Base-by-base conservation (phyloP, 2,888 invertebrate species). In the Amblyjoppa proteus region DNA sequence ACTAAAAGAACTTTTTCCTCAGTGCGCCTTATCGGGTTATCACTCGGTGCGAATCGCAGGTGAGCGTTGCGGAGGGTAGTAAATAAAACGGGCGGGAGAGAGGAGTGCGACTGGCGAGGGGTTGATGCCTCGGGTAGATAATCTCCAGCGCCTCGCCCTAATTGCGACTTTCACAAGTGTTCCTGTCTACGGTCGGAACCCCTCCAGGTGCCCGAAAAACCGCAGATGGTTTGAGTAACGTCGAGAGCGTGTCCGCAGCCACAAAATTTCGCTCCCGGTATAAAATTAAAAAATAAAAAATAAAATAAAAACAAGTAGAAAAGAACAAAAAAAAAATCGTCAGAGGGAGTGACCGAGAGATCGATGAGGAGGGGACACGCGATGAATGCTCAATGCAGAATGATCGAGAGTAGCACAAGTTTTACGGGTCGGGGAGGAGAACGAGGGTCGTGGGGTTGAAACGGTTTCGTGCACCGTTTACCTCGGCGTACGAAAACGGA, bases 401-500 rank as follows among this genome's bases (percentile, higher is more conserved):
- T 25, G 25, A 61, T 28, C 11, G 53, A 20, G 56, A 74, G 6
- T 38, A 16, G 61, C 34, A 66, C 25, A 58, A 58, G 58, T 58
- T 58, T 28, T 25, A 25, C 25, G 25, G 56, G 25, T 7, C 3
- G 56, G 11, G 9, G 25, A 9, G 9, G 25, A 9, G 11, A 58
- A 58, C 25, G 58, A 58, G 28, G 11, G 58, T 28, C 20, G 68
- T 20, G 20, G 38, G 68, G 25, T n/a, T 68, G 41, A n/a, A 25
- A n/a, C 45, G 45, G 61, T 64, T 31, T 49, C 16, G 58, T 49
- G 75, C 45, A 75, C 89, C 87, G 87, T 64, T 81, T 74, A 68
- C 71, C 69, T 28, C 77, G 85, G 69, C 87, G 88, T 83, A 87
- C 85, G 86, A 87, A 81, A 86, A 88, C 88, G 87, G 85, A 88